Base-by-base conservation (phyloP, 2,113 vertebrate genomes). In the Forbesichthys agassizii region DNA sequence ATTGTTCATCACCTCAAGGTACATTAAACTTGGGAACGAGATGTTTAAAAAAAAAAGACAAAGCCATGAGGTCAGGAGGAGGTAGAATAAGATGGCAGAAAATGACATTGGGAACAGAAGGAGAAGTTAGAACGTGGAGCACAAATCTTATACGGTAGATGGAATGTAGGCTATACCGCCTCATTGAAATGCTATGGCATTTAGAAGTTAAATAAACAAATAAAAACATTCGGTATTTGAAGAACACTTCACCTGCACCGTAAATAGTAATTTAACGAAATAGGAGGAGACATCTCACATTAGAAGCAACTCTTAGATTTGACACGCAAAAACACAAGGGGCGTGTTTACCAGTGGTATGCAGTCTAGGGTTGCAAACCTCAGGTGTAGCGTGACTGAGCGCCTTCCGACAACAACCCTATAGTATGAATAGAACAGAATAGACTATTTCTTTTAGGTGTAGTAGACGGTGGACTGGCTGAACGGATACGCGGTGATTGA, bases 1-100 rank as follows among this genome's bases (percentile, higher is more conserved):
- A 52, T 70, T 49, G 11, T 70, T 61, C 48, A 10, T 49, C 69
- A 76, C 63, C 64, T 62, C 59, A 36, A 51, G 65, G 69, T 67
- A 11, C 16, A 48, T 64, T 49, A 36, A 51, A 46, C 54, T 47
- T 3, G 18, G 11, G 9, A 14, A 20, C 10, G 18, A 1, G 61
- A 18, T 6, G 8, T 13, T 20, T 11, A 4, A 14, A 33, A 11
- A 9, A 14, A 42, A n/a, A 33, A 36, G 13, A 20, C 8, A 58
- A 16, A 27, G 20, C 18, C 6, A 13, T 12, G 7, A 59, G 8
- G 18, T 27, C 27, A 27, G 48, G 52, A 60, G 73, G 33, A 47
- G 27, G 53, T n/a, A 13, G 13, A 46, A 20, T 4, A 18, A 49
- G 61, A 27, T 11, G 12, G 10, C 13, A n/a, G 63, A 49, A 14